These are phyloP conservation scores for Aphidius colemani DNA, from an alignment of 2,888 invertebrate species.

Conservation along the genomic window DNA sequence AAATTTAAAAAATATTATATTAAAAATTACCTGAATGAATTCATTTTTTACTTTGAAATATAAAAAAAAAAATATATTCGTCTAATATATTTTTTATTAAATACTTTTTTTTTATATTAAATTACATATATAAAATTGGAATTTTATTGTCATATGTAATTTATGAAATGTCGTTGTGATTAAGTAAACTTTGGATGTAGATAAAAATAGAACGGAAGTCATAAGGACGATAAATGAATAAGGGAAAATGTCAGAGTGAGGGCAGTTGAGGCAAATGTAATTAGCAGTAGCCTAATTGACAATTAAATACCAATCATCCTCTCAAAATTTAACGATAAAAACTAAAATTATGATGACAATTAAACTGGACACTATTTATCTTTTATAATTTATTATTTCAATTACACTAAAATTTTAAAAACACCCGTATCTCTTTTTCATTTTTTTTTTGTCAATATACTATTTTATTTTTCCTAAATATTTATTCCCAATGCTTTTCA, in stretches of 20 bases:
- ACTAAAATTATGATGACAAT: constrained; percentile 4
- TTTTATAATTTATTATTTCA: neutral
- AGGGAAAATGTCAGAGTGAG: too few relatives aligned
- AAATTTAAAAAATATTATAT: neutral
- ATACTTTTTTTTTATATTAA: too few relatives aligned
- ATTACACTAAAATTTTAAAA: constrained; percentile 8
- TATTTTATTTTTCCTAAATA: neutral
- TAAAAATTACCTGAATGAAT: neutral
- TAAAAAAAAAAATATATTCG: neutral
- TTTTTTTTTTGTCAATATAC: neutral
- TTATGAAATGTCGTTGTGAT: too few relatives aligned
- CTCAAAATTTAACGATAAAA: constrained; percentile 14
- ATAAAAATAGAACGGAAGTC: too few relatives aligned
- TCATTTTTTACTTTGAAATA: too few relatives aligned
- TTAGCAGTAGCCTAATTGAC: constrained; percentile 22
- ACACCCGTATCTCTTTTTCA: neutral
- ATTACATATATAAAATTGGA: too few relatives aligned
- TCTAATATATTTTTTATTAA: too few relatives aligned
- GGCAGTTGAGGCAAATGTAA: neutral
- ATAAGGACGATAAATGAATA: too few relatives aligned
- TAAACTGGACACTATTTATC: constrained; percentile 6
- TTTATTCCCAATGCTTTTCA: too few relatives aligned
- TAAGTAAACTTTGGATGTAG: too few relatives aligned
- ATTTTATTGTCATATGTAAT: too few relatives aligned
- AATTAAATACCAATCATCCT: constrained; percentile 26